Conservation (phyloP, 53 echinoderm and acorn worm genomes). For the Astropecten irregularis region DNA sequence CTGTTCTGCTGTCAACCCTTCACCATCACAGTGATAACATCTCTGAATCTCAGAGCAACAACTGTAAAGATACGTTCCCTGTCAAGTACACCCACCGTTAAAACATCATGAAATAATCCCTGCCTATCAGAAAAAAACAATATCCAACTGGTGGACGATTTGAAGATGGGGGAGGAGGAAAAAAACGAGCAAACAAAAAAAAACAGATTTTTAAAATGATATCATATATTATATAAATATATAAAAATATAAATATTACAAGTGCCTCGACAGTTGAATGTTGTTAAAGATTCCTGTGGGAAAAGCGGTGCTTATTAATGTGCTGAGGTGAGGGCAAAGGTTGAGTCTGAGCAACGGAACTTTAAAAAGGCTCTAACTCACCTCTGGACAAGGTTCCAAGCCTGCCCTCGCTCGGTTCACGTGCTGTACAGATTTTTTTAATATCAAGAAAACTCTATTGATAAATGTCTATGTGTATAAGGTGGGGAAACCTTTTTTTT, state of each 20-base stretch:
- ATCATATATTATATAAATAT: slow-evolving; percentile 58
- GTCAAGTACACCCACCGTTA: slow-evolving; percentile 15
- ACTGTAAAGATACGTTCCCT: neutral
- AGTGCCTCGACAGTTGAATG: slow-evolving; percentile 50
- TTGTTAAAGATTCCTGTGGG: slow-evolving; percentile 28
- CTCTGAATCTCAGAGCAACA: neutral
- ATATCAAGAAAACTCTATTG: slow-evolving; percentile 20
- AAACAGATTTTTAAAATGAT: slow-evolving; percentile 46
- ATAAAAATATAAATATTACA: slow-evolving; percentile 41
- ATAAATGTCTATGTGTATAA: slow-evolving; percentile 53
- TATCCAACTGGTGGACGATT: no score
- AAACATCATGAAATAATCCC: neutral
- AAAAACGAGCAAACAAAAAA: neutral
- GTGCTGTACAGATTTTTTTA: slow-evolving; percentile 51
- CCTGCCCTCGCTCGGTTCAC: neutral
- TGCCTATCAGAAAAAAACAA: neutral
- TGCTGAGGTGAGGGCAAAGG: no score
- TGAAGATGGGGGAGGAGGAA: neutral
- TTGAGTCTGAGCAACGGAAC: no score
- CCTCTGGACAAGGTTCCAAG: no score
- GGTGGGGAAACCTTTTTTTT: no score
- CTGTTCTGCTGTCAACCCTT: no score
- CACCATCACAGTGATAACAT: no score
- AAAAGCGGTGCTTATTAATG: slow-evolving; percentile 42
- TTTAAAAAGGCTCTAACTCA: no score